Base-by-base conservation (phyloP, 2,113 vertebrate genomes). In the Lepus europaeus region DNA sequence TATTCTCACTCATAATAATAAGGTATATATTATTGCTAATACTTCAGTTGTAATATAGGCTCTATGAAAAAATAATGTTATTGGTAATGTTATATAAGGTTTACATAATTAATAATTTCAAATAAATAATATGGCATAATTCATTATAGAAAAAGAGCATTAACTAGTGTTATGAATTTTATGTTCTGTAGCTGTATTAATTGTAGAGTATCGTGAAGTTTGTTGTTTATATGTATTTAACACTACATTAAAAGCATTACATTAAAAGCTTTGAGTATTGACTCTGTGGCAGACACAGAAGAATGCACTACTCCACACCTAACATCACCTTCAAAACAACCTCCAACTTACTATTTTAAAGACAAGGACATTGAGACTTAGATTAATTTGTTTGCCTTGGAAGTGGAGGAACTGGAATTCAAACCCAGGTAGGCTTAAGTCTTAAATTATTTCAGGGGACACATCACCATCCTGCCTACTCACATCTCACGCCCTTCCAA, bases 131-230 rank as follows among this genome's bases (percentile, higher is more conserved):
- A 63, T 51, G 51, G 64, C 20, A 61, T 59, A 39, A 17, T n/a
- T 81, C 20, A 82, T 74, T 84, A 89, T 33, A n/a, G 70, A 66
- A 45, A 74, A 79, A 63, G 63, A 88, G 56, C 11, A 80, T 87
- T 87, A 69, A 84, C 64, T 68, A 39, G 72, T 51, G 68, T 25
- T 82, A 14, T 59, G 13, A 39, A 36, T 66, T 29, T 78, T 51
- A 29, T 78, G 6, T 74, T 61, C 51, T 68, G 7, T 36, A 82
- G 51, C 77, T 95, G 0, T 31, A 33, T 49, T 68, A 56, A 49
- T 31, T 80, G 29, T 64, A 88, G 63, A 12, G 80, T 6, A 85
- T 66, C 10, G 53, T 63, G 4, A 45, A 89, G 11, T 69, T 4
- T 10, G 39, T 79, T 89, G 49, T 56, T 89, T 82, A 70, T 10